phyloP scores from a whole-genome alignment of 2,797 vertebrate species.

The Pristis pectinata region DNA sequence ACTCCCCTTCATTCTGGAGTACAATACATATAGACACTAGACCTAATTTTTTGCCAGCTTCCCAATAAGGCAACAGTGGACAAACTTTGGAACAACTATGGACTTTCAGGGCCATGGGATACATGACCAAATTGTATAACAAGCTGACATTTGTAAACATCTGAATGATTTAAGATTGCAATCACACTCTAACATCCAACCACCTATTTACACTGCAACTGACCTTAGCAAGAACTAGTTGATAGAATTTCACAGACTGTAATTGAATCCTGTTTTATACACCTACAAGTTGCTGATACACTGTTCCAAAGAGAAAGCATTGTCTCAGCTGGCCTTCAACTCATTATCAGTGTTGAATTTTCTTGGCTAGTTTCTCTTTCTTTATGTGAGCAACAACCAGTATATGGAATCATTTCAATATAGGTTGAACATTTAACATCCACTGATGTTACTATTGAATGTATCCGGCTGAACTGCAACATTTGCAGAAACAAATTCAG shows the following conservation, averaged over 20 bases:
- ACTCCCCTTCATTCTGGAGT: background rate
- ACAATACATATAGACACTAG: background rate
- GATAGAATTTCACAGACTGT: background rate
- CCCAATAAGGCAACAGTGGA: background rate
- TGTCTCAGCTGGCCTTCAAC: background rate
- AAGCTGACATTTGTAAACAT: background rate
- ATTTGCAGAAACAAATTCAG: background rate
- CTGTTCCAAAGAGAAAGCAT: background rate
- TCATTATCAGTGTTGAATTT: background rate
- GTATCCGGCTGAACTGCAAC: background rate
- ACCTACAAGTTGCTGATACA: background rate
- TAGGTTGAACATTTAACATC: background rate
- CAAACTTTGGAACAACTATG: background rate
- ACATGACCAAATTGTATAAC: background rate
- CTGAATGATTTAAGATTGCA: background rate
- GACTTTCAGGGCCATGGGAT: background rate
- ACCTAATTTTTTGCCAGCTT: background rate
- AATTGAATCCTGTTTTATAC: constrained; percentile 19
- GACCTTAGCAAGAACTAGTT: background rate
- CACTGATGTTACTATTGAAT: background rate
- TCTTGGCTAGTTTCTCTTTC: background rate
- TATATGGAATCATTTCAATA: background rate
- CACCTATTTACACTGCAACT: background rate
- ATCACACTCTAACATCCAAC: background rate
- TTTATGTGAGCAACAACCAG: background rate